Evolutionary conservation across 2,888 invertebrate genomes (phyloP).

Genomic region (Diarsia rubi): DNA sequence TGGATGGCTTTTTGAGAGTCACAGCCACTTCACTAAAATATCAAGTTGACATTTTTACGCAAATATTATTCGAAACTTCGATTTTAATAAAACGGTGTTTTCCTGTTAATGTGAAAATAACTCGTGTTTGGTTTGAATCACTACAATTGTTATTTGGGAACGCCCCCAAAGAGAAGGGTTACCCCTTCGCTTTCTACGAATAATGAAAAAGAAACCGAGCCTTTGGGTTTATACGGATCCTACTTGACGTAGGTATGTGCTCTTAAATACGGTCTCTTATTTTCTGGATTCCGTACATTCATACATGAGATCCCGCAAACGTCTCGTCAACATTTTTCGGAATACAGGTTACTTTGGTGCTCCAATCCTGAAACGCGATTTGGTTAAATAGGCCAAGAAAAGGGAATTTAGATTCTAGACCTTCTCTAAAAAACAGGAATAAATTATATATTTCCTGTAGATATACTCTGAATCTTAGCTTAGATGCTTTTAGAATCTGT

Average conservation of each 20-base stretch:
- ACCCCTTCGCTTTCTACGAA: constrained; percentile 29
- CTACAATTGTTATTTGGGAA: constrained; percentile 23
- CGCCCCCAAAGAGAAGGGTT: not conserved
- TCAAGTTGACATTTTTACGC: constrained; percentile 3
- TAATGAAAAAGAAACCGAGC: constrained; percentile 38
- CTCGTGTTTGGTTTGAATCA: constrained; percentile 20
- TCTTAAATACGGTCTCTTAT: constrained; percentile 24
- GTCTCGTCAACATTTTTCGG: constrained; percentile 11
- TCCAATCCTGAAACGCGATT: not conserved
- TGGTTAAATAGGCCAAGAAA: not conserved
- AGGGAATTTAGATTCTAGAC: not conserved
- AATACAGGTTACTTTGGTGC: constrained; percentile 5
- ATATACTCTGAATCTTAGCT: not conserved
- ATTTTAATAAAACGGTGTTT: not conserved
- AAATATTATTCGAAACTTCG: not conserved
- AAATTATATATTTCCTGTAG: not conserved
- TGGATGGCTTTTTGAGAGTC: not conserved
- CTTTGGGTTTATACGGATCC: constrained; percentile 16
- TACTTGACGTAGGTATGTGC: constrained; percentile 19
- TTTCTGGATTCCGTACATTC: constrained; percentile 29
- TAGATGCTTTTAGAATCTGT: not conserved
- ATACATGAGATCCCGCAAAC: not conserved
- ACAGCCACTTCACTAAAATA: not conserved
- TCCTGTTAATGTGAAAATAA: not conserved
- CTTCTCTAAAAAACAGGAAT: not conserved